Percentiles rank a stretch among this genome's conserved stretches.
These are phyloP conservation scores for Poeciliopsis turrubarensis DNA, from an alignment of 2,113 vertebrate species.

Conservation along the genomic window DNA sequence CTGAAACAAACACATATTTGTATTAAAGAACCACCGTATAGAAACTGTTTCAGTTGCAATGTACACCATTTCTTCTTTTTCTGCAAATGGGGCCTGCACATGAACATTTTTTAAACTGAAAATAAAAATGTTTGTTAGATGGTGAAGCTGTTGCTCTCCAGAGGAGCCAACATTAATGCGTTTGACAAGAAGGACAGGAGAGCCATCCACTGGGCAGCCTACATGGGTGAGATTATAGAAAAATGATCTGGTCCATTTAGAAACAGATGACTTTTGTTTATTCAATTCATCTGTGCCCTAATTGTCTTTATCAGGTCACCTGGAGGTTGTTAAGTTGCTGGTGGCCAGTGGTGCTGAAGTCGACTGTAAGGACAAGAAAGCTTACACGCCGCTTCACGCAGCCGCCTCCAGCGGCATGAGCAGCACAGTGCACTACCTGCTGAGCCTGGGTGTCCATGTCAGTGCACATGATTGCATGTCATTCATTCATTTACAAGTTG, in stretches of 20 bases:
- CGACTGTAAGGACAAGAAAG: constrained; percentile 97
- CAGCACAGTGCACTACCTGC: constrained; percentile 93
- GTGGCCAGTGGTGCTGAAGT: constrained; percentile 94
- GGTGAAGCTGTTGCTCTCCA: constrained; percentile 94
- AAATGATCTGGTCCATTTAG: neutral
- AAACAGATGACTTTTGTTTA: neutral
- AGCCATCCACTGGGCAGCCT: constrained; percentile 97
- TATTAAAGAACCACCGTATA: neutral
- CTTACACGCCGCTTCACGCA: constrained; percentile 93
- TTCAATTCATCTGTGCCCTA: neutral
- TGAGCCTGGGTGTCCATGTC: constrained; percentile 93
- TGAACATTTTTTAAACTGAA: neutral
- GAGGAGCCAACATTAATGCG: constrained; percentile 98
- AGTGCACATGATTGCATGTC: constrained; percentile 55
- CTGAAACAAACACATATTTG: neutral
- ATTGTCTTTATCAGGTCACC: constrained; percentile 83
- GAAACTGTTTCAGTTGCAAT: neutral
- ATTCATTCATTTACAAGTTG: too few species aligned
- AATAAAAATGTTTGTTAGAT: constrained; percentile 80
- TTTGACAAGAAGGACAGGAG: constrained; percentile 98
- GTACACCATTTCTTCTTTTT: neutral
- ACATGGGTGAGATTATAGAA: constrained; percentile 87
- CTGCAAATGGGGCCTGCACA: too few species aligned
- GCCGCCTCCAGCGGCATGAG: constrained; percentile 97
- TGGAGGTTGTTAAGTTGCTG: constrained; percentile 93